Base-by-base conservation (phyloP, 2,113 vertebrate genomes). In the Charina bottae region DNA sequence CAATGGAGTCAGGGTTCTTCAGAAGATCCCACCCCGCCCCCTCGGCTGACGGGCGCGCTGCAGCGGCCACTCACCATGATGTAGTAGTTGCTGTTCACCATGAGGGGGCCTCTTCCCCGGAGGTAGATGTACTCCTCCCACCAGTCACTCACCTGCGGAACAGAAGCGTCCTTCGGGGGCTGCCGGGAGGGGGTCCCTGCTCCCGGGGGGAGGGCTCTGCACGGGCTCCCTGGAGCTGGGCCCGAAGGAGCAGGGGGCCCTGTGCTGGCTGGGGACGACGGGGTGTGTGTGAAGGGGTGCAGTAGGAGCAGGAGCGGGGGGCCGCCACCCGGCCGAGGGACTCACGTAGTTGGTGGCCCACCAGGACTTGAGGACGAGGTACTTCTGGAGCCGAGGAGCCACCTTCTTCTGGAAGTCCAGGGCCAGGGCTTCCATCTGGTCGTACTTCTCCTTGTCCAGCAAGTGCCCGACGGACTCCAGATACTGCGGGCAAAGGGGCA, bases 81-180 rank as follows among this genome's bases (percentile, higher is more conserved):
- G 0, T 99, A 99, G 93, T 99, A 99, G 98, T 99, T 99, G 96
- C 99, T 99, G 97, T 99, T 99, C 93, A 99, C 99, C 98, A 99
- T 98, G 95, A 99, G 96, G 0, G 99, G 99, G 87, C 96, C 95
- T 49, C 99, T 97, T 91, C 99, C 96, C 1, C 98, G 97, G 24
- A 99, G 98, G 96, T 99, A 99, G 95, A 99, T 96, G 90, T 98
- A 99, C 83, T 99, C 98, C 92, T 99, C 99, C 99, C 99, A 99
- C 99, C 99, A 99, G 96, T 99, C 99, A 6, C 98, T 99, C 85
- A 99, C 99, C 99, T 99, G 89, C 1, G 55, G 64, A 0, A 46
- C 97, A 98, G 93, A 98, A 59, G n/a, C 49, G 5, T 37, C 55
- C 33, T 7, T 37, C 3, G 7, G 13, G 15, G 53, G 28, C 12